Base-by-base conservation (phyloP, 2,797 vertebrate species). In the Chanos chanos region DNA sequence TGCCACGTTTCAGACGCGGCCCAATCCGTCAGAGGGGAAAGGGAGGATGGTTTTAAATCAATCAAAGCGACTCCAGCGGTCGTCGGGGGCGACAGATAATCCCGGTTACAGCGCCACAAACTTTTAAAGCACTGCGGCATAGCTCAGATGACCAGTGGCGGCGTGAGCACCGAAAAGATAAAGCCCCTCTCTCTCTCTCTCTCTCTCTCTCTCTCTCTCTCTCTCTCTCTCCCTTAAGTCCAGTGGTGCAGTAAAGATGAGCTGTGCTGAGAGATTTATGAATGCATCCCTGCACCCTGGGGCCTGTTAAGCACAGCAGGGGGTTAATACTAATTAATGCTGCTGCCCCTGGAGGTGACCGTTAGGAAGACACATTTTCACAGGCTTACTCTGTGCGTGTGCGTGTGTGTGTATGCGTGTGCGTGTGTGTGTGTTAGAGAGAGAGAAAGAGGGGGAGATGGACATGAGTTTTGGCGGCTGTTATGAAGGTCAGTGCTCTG, bases 21-120 rank as follows among this genome's bases (percentile, higher is more conserved):
- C 50, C 60, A 64, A 64, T 37, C 15, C 48, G 49, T 66, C 56
- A 57, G 31, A 71, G 9, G 39, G 64, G 65, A 34, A 4, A 68
- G 70, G 59, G n/a, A 68, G 66, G 61, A 67, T 63, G 60, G 60
- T 71, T 56, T 73, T 57, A 74, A 79, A 82, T 85, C 79, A 76
- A 66, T 84, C 79, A 77, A 36, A 55, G 66, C 68, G 66, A 78
- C 67, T 76, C 52, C 41, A 61, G 78, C 80, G 77, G 74, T 79
- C 75, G 69, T 27, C 51, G 41, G 4, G 55, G 75, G 73, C 58
- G 37, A 48, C 67, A 34, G 63, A 60, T 63, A 72, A 70, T 72
- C 81, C 57, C 61, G 58, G 50, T 68, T 64, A n/a, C 44, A 18
- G 37, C 65, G 72, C 64, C 66, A 19, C 43, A 39, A 61, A 64